These are phyloP conservation scores for Urocyon cinereoargenteus DNA, from an alignment of 2,797 vertebrate species.

Conservation along the genomic window DNA sequence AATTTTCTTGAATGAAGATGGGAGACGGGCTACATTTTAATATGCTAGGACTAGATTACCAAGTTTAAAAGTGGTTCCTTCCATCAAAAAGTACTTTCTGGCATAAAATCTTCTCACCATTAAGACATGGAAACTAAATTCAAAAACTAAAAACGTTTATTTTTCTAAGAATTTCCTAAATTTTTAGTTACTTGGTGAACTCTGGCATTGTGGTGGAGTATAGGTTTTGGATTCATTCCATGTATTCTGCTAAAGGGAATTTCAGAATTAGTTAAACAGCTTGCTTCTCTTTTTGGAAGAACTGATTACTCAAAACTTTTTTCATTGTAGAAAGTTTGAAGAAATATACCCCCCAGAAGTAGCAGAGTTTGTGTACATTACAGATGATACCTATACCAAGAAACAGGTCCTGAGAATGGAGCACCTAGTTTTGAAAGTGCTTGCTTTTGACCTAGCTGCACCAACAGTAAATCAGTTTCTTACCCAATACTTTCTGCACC, in stretches of 20 bases:
- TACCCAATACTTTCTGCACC: constrained; percentile 94
- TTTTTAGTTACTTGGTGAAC: constrained; percentile 11
- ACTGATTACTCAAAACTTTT: constrained; percentile 47
- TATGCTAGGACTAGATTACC: background rate
- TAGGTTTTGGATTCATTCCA: background rate
- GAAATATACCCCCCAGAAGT: constrained; percentile 99
- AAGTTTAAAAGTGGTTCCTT: background rate
- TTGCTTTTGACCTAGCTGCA: constrained; percentile 97
- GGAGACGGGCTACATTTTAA: background rate
- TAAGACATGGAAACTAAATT: background rate
- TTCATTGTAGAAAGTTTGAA: constrained; percentile 95
- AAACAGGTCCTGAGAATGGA: constrained; percentile 99
- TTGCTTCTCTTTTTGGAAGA: constrained; percentile 46
- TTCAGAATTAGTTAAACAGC: constrained; percentile 12
- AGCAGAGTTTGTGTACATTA: constrained; percentile 99
- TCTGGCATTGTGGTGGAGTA: background rate
- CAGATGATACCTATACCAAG: constrained; percentile 99
- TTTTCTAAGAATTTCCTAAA: constrained; percentile 16
- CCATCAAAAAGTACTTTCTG: background rate
- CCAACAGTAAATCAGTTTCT: constrained; percentile 98
- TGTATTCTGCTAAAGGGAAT: background rate
- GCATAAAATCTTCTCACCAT: background rate
- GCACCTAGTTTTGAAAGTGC: constrained; percentile 97
- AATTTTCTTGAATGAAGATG: background rate
- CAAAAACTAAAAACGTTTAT: background rate